Evolutionary conservation across 2,888 invertebrate genomes (phyloP), one percentile per base, ranked within the genome.

Genomic region (Prosapia bicincta): DNA sequence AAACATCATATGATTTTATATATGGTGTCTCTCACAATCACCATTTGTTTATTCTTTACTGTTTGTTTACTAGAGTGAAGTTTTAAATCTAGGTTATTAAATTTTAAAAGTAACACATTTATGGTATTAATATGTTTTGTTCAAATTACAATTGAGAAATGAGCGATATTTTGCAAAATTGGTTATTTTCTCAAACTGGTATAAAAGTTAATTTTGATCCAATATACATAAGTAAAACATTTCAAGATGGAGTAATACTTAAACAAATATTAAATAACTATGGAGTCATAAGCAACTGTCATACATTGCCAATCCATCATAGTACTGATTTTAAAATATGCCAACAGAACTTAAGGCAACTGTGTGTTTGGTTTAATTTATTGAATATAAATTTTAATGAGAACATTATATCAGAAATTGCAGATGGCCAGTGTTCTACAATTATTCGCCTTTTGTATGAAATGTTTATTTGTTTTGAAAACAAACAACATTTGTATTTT

Each of bases 371-470:
- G 54, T 54, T 54, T 54, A 54, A 54, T 3, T 20, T 54, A 20
- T 9, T 54, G 54, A 54, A 54, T 20, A 54, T 54, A 54, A 54
- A 54, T 54, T 54, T 54, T 54, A 20, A 54, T 20, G 54, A 54
- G 20, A 54, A n/a, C n/a, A 54, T 2, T 13, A 54, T 54, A 54
- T 3, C 20, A 54, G 54, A 54, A 54, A 54, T 54, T 54, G 54
- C 54, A 1, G 20, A 20, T 54, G 1, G 54, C 3, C 54, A 54
- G 54, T 54, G 54, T 13, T 54, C 54, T 54, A 32, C 78, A 5
- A 76, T 76, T 65, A 20, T 79, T 15, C 76, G 70, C 13, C 43
- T 80, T 23, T 71, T 80, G 20, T 78, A 74, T 66, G 78, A 80
- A 38, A 43, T 80, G 25, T 80, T 71, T 67, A 25, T 75, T 13